phyloP scores from a whole-genome alignment of 37 sponge, comb jelly and placozoan genomes.

The Trichoplax adhaerens region DNA sequence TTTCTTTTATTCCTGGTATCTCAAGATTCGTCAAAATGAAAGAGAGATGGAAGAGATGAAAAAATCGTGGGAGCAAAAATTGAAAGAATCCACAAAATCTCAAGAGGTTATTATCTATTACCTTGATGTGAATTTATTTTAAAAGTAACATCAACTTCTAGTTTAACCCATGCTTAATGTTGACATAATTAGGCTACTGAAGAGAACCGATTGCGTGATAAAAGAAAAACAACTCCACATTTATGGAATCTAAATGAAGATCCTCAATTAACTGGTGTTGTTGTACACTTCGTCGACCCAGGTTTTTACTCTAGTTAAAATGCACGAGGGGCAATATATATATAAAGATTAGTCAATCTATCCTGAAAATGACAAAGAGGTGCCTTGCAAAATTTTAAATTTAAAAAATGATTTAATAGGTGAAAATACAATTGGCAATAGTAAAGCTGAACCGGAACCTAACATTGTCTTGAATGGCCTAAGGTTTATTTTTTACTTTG shows the following conservation, averaged over 20 bases:
- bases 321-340: too few relatives aligned
- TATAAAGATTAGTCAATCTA: background rate
- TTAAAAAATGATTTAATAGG: constrained; percentile 4
- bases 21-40: constrained; percentile 17
- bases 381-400: constrained; percentile 7
- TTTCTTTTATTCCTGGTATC: background rate
- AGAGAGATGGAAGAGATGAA: constrained; percentile 37
- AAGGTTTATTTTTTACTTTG: constrained; percentile 31
- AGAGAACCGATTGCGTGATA: constrained; percentile 13
- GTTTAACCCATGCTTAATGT: background rate
- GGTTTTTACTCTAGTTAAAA: background rate
- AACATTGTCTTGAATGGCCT: constrained; percentile 43
- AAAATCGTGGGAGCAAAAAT: constrained; percentile 33
- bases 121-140: background rate
- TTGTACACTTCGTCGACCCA: constrained; percentile 22
- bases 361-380: constrained; percentile 2
- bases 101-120: constrained; percentile 8
- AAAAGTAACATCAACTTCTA: background rate
- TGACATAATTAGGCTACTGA: constrained; percentile 21
- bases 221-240: constrained; percentile 34
- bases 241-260: constrained; percentile 68
- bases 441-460: constrained; percentile 19
- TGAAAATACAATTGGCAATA: constrained; percentile 12
- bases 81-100: constrained; percentile 17
- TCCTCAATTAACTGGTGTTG: constrained; percentile 46